Percentiles rank a stretch among this genome's conserved stretches.
These are phyloP conservation scores for Choloepus didactylus DNA, from an alignment of 2,797 vertebrate genomes.

Conservation along the genomic window DNA sequence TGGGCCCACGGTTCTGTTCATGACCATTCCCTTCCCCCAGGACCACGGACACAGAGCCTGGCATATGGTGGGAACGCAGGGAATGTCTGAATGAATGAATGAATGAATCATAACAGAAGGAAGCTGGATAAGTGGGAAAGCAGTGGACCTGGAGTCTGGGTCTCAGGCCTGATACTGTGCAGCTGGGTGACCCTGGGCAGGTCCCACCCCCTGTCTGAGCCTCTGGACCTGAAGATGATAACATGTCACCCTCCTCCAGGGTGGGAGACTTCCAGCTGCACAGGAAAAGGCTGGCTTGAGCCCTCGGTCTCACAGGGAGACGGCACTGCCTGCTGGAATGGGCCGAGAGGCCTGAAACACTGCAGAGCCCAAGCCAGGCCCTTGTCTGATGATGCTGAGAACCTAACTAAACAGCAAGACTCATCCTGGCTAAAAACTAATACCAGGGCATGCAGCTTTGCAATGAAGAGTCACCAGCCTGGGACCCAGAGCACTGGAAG, in stretches of 20 bases:
- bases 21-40: too few relatives aligned
- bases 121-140: not conserved
- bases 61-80: too few relatives aligned
- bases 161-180: not conserved
- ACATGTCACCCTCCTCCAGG: not conserved
- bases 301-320: not conserved
- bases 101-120: not conserved
- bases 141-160: not conserved
- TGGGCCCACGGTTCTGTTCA: too few relatives aligned
- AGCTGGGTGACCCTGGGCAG: not conserved
- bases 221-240: not conserved
- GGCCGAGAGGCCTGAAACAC: too few relatives aligned
- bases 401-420: not conserved
- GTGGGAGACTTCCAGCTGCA: not conserved
- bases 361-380: not conserved
- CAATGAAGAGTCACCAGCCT: rapidly evolving
- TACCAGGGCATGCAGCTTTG: not conserved
- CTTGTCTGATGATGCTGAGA: not conserved
- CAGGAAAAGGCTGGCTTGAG: not conserved
- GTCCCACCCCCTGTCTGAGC: not conserved
- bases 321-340: too few relatives aligned
- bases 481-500: not conserved
- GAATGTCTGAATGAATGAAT: not conserved
- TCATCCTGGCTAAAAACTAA: not conserved
- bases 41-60: not conserved